Evolutionary conservation across 2,888 invertebrate species (phyloP).

Genomic region (Tetropium fuscum): DNA sequence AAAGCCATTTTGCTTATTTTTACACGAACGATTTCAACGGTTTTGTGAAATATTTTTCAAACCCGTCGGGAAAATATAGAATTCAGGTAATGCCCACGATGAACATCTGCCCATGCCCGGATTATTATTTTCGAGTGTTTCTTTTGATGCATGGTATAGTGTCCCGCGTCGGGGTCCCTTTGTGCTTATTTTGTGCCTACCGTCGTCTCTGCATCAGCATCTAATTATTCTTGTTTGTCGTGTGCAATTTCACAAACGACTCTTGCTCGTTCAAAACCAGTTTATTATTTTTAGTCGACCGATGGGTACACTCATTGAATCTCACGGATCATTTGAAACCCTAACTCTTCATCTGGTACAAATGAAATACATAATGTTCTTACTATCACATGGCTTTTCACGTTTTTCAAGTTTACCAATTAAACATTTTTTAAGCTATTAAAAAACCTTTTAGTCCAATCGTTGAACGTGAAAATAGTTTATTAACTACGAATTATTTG

Average conservation of each 20-base stretch:
- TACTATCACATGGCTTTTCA: no score
- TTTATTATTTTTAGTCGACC: constrained; percentile 19
- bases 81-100: constrained; percentile 5
- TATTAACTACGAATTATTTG: no score
- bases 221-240: constrained; percentile 11
- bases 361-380: no score
- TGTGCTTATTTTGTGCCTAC: constrained; percentile 10
- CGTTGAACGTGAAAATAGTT: no score
- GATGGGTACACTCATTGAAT: constrained; percentile 1
- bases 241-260: constrained; percentile 15
- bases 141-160: constrained; percentile 16
- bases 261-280: constrained; percentile 23
- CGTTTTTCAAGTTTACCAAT: no score
- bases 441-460: no score
- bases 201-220: neutral
- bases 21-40: neutral
- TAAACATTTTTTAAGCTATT: no score
- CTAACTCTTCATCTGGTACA: no score
- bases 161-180: constrained; percentile 4
- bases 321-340: neutral
- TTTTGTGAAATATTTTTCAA: neutral
- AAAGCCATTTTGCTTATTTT: neutral
- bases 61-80: constrained; percentile 9
- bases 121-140: constrained; percentile 18
- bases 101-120: constrained; percentile 13